A percentile compares a stretch with the other conserved stretches of the same genome.
phyloP scores from a whole-genome alignment of 2,888 invertebrate genomes.

The Mystacides longicornis region DNA sequence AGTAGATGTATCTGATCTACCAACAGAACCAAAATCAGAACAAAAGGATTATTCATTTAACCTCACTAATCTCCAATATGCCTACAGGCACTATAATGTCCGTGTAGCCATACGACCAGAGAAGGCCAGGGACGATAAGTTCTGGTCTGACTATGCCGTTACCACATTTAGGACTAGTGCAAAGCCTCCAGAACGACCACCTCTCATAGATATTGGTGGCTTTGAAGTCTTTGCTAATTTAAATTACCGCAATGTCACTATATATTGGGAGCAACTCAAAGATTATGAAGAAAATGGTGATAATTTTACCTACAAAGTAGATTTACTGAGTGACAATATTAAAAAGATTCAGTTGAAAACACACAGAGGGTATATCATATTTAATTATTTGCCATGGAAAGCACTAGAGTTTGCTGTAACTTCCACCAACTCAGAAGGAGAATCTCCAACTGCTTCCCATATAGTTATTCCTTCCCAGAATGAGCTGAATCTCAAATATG shows the following conservation, averaged over 20 bases:
- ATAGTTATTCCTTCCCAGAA: conserved; percentile 53
- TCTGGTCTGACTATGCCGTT: conserved; percentile 65
- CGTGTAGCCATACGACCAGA: conserved; percentile 59
- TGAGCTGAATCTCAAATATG: conserved; percentile 39
- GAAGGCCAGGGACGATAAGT: conserved; percentile 38
- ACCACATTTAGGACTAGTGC: conserved; percentile 54
- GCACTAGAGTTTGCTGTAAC: conserved; percentile 49
- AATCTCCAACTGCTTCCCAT: conserved; percentile 48
- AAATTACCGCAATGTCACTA: conserved; percentile 52
- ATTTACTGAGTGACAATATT: conserved; percentile 41
- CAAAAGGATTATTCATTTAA: conserved; percentile 38
- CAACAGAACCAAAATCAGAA: conserved; percentile 32
- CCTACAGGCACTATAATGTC: conserved; percentile 64
- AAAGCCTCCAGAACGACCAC: conserved; percentile 57
- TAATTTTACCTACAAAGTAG: conserved; percentile 63
- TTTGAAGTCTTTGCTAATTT: conserved; percentile 56
- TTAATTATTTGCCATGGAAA: conserved; percentile 43
- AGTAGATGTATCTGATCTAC: conserved; percentile 36
- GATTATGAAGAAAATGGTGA: conserved; percentile 64
- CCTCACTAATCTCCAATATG: conserved; percentile 53
- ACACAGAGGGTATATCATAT: conserved; percentile 49
- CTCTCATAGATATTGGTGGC: conserved; percentile 63
- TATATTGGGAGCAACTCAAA: conserved; percentile 75
- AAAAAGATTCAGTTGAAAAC: conserved; percentile 30
- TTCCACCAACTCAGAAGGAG: conserved; percentile 55